Base-by-base conservation (phyloP, 2,113 vertebrate species). In the Mus pahari region DNA sequence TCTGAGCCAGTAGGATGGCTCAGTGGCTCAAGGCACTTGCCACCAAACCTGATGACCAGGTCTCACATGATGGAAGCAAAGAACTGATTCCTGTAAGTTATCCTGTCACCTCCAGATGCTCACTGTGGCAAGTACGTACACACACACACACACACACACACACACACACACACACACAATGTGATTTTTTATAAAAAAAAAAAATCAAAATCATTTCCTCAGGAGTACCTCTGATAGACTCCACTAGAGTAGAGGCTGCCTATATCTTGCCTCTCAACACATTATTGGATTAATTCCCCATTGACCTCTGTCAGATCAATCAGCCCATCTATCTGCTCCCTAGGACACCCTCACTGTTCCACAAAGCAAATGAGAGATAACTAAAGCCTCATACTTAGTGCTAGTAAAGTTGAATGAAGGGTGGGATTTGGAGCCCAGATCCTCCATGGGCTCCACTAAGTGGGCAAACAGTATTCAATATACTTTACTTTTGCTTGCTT, bases 361-460 rank as follows among this genome's bases (percentile, higher is more conserved):
- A 11, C 71, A 96, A 31, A 94, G 77, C 45, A 48, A 53, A 87
- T 9, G 53, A 14, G 4, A 74, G 24, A 73, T 7, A 64, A 79
- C 50, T 92, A 74, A 87, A 53, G 39, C 58, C 86, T 88, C 91
- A 71, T 33, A 42, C 14, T 19, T 84, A 50, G 20, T 74, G 88
- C 70, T 53, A n/a, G 39, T 88, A 58, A 92, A 94, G 92, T 74
- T 58, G 8, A 86, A 91, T 64, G 8, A 77, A 92, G 28, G 48
- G 77, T 36, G 81, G 24, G 7, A 70, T n/a, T 89, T 55, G 64
- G 5, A 36, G 20, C 53, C 7, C 39, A 45, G n/a, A n/a, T 93
- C 89, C 22, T 36, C 88, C 92, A 81, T 66, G 24, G 20, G 11
- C 89, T 58, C 20, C 12, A 39, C 6, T 70, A 33, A 62, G 84